phyloP scores from a whole-genome alignment of 2,113 vertebrate species.

The Cricetomys ansorgei region DNA sequence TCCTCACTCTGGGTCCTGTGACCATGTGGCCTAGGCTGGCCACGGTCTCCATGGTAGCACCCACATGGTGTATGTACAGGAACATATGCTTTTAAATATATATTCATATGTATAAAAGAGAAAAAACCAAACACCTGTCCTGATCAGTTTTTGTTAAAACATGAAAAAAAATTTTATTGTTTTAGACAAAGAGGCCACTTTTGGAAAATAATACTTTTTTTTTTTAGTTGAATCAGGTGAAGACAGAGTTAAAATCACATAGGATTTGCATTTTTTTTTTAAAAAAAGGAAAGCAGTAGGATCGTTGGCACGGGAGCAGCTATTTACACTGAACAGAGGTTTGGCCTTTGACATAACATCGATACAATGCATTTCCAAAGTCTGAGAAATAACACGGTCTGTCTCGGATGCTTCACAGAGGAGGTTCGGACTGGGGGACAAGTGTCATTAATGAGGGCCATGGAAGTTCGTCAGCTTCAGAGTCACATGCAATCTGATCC shows the following conservation, averaged over 20 bases:
- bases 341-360: conserved; percentile 92
- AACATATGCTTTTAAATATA: conserved; percentile 83
- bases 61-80: conserved; percentile 87
- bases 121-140: conserved; percentile 87
- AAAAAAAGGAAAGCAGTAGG: conserved; percentile 92
- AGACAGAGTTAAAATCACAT: conserved; percentile 91
- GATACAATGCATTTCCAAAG: conserved; percentile 88
- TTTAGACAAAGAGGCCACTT: conserved; percentile 93
- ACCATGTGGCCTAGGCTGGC: conserved; percentile 75
- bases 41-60: conserved; percentile 84
- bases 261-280: conserved; percentile 86
- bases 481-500: conserved; percentile 85
- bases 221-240: conserved; percentile 89
- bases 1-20: conserved; percentile 82
- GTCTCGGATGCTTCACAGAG: conserved; percentile 86
- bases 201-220: conserved; percentile 91
- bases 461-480: conserved; percentile 87
- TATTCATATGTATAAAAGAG: conserved; percentile 87
- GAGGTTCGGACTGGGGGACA: conserved; percentile 87
- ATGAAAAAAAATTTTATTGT: conserved; percentile 90
- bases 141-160: conserved; percentile 90
- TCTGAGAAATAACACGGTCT: conserved; percentile 88
- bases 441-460: conserved; percentile 86
- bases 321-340: conserved; percentile 96
- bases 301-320: conserved; percentile 93